These are phyloP conservation scores for Crossocerus cetratus DNA, from an alignment of 2,888 invertebrate species.

Conservation along the genomic window DNA sequence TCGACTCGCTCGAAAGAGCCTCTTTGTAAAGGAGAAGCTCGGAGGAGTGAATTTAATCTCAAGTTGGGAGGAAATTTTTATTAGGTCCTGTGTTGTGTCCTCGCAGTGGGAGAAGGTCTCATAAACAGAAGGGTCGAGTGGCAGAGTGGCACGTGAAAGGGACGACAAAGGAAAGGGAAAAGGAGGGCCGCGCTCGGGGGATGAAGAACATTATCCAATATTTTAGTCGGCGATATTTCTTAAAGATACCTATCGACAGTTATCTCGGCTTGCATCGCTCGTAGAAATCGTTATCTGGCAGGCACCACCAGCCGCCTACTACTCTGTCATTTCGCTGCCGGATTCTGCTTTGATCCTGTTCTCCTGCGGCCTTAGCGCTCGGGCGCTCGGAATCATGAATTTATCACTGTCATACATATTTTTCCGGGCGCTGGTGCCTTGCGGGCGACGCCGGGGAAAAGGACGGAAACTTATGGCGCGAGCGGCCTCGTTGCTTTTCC, in stretches of 20 bases:
- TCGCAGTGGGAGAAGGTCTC: neutral
- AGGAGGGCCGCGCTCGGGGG: conserved; percentile 19
- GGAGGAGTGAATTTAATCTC: neutral
- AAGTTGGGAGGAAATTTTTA: too few relatives aligned
- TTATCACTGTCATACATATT: conserved; percentile 5
- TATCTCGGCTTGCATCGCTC: conserved; percentile 62
- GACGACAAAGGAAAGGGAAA: neutral
- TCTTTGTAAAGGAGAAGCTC: neutral
- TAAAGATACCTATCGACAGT: conserved; percentile 56
- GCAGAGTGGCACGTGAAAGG: neutral
- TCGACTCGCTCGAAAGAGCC: too few relatives aligned
- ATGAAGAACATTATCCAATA: conserved; percentile 35
- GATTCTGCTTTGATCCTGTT: conserved; percentile 41
- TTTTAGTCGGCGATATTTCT: conserved; percentile 60
- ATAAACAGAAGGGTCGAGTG: neutral
- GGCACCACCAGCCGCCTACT: conserved; percentile 47
- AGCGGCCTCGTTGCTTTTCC: neutral
- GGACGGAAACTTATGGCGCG: neutral
- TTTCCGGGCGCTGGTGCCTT: neutral
- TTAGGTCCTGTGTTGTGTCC: neutral
- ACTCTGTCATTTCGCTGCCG: conserved; percentile 55
- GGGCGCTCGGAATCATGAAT: neutral
- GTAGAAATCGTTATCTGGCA: conserved; percentile 65
- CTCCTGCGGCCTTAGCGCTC: conserved; percentile 6
- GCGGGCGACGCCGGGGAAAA: neutral